Conservation (phyloP, 2,888 invertebrate genomes). For the Philonicus albiceps region DNA sequence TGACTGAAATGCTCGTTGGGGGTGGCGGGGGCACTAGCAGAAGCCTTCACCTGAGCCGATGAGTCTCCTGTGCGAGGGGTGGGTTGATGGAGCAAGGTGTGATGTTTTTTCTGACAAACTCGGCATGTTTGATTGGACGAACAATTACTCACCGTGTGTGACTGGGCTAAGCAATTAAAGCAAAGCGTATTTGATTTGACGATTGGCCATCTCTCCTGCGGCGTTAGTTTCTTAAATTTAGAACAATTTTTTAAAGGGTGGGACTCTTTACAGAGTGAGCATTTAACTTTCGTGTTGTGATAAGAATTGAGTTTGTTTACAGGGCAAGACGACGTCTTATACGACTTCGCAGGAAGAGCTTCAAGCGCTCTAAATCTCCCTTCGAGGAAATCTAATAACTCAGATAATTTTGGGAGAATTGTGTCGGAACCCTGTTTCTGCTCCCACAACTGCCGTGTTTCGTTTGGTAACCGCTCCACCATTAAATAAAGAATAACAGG, state of each 20-base stretch:
- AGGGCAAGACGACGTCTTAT: background rate
- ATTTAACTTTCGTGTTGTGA: background rate
- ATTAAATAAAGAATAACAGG: background rate
- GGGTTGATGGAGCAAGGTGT: too few relatives aligned
- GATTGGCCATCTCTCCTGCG: background rate
- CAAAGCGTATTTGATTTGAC: background rate
- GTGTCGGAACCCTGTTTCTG: background rate
- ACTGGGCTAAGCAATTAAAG: background rate
- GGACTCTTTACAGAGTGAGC: background rate
- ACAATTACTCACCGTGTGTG: background rate
- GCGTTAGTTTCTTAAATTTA: background rate
- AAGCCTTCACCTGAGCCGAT: too few relatives aligned
- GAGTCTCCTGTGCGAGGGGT: too few relatives aligned
- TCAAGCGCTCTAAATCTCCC: constrained; percentile 3
- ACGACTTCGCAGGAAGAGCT: background rate
- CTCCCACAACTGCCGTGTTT: constrained; percentile 11
- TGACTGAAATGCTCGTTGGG: too few relatives aligned
- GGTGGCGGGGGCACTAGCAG: too few relatives aligned
- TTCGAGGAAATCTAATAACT: background rate
- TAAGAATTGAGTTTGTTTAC: background rate
- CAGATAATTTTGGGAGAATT: background rate
- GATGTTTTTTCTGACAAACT: background rate
- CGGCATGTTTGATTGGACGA: background rate
- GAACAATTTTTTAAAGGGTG: background rate
- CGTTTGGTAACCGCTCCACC: background rate